These are phyloP conservation scores for Hybognathus amarus DNA, from an alignment of 2,797 vertebrate species.

Conservation along the genomic window DNA sequence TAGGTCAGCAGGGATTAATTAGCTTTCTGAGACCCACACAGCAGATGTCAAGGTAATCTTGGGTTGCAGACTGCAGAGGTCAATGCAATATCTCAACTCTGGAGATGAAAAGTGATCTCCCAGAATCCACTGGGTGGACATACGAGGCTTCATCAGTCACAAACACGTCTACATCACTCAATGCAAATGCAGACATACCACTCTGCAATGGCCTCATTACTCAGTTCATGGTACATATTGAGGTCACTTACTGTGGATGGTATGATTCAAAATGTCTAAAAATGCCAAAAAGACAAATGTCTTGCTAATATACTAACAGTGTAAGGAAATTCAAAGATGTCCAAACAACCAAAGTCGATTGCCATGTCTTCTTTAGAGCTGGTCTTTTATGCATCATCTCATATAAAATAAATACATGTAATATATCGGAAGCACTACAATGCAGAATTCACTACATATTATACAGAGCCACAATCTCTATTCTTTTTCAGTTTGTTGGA, in stretches of 20 bases:
- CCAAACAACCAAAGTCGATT: background rate
- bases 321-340: background rate
- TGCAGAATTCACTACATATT: background rate
- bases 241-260: constrained; percentile 60
- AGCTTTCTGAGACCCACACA: constrained; percentile 78
- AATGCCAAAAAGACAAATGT: constrained; percentile 6
- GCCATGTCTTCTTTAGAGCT: background rate
- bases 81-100: constrained; percentile 76
- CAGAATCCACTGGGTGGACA: constrained; percentile 60
- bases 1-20: constrained; percentile 83
- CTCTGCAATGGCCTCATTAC: constrained; percentile 64
- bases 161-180: constrained; percentile 59
- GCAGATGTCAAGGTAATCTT: constrained; percentile 82
- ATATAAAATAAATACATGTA: background rate
- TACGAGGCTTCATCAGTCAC: constrained; percentile 60
- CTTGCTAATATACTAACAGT: background rate
- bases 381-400: background rate
- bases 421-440: background rate
- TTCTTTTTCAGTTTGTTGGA: constrained; percentile 43
- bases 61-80: constrained; percentile 73
- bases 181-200: constrained; percentile 51
- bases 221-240: constrained; percentile 55
- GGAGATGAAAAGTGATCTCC: constrained; percentile 65
- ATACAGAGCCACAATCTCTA: constrained; percentile 13
- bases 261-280: constrained; percentile 10